Base-by-base conservation (phyloP, 2,113 vertebrate species). In the Daboia siamensis region DNA sequence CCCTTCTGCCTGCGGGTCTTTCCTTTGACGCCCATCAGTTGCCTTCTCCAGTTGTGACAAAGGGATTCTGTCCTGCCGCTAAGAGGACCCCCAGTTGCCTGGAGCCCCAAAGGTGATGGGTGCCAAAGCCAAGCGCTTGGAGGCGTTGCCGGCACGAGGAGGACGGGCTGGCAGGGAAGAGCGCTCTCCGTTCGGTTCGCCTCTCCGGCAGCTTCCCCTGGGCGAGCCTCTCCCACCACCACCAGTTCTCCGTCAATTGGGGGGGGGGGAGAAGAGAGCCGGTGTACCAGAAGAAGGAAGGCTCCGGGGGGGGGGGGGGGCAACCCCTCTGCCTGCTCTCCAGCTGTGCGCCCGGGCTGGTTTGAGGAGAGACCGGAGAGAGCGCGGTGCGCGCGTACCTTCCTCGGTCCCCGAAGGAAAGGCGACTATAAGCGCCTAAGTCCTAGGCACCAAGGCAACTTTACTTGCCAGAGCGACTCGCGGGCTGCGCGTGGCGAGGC, bases 331-430 rank as follows among this genome's bases (percentile, higher is more conserved):
- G 3, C 61, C 26, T 33, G 13, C 29, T 74, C n/a, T n/a, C n/a
- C 1, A 55, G 54, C 54, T 51, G 1, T 55, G 54, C 54, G 17
- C 15, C 3, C 15, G 17, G 54, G 54, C 0, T 15, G 54, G 13
- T 51, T 15, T 55, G 54, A 13, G 64, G 5, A 20, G 17, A 33
- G n/a, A 12, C 0, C 3, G 29, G 5, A 12, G 64, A 15, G 26
- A 7, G n/a, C 0, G n/a, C 64, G 2, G 1, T 5, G 69, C 69
- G 13, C 0, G n/a, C 69, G 13, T 0, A n/a, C n/a, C n/a, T 74
- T 33, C 64, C 15, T 74, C 29, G 4, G 64, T 2, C 29, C 69
- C 69, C 6, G 69, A 17, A 7, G 64, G 64, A 17, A 17, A 64
- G 61, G 8, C 48, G 9, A 51, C 48, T 51, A 51, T 1, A 10